Evolutionary conservation across 1,140 invertebrate genomes (phyloP).

Genomic region (Achroia grisella): DNA sequence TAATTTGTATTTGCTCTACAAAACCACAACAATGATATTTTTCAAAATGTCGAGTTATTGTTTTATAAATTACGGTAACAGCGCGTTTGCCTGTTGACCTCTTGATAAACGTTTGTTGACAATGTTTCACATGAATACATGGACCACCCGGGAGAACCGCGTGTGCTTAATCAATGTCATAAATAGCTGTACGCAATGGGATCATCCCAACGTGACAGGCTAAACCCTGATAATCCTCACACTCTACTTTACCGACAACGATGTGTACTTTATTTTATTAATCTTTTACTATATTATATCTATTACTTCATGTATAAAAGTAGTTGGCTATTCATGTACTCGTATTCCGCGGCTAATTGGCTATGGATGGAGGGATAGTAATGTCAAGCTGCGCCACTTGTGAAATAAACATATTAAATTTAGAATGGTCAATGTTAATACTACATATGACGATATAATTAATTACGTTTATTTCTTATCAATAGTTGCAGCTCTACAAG

Average conservation of each 20-base stretch:
- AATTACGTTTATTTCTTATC: conserved; percentile 32
- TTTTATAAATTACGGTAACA: conserved; percentile 20
- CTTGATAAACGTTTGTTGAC: conserved; percentile 48
- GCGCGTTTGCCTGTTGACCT: conserved; percentile 46
- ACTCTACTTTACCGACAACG: neutral
- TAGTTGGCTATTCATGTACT: too few species aligned
- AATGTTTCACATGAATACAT: conserved; percentile 32
- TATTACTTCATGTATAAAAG: too few species aligned
- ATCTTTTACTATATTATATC: conserved; percentile 23
- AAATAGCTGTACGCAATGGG: conserved; percentile 61
- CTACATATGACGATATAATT: conserved; percentile 1
- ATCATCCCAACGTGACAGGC: conserved; percentile 35
- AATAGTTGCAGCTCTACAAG: conserved; percentile 57
- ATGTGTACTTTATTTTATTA: conserved; percentile 15
- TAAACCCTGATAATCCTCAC: conserved; percentile 51
- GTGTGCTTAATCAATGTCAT: conserved; percentile 42
- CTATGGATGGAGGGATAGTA: neutral
- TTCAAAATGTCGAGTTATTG: conserved; percentile 1
- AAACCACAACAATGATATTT: too few species aligned
- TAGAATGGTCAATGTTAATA: neutral
- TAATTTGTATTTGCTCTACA: too few species aligned
- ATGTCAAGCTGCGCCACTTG: neutral
- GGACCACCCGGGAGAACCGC: conserved; percentile 47
- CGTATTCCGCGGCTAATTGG: neutral
- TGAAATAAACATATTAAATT: neutral